Base-by-base conservation (phyloP, 2,888 invertebrate species). In the Parnassius smintheus region DNA sequence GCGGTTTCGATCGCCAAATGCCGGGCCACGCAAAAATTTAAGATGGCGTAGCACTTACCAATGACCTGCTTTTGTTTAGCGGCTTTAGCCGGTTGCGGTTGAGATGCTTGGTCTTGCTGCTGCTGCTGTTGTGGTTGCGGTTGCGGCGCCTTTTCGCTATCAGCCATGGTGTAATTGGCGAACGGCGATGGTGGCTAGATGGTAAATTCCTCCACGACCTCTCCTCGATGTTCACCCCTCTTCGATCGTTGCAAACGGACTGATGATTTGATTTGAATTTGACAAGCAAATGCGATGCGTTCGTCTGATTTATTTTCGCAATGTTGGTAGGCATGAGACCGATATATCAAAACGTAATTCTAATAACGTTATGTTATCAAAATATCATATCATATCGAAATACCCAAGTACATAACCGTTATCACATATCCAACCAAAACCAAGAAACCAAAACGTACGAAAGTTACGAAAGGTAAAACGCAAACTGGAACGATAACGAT, bases 101-200 rank as follows among this genome's bases (percentile, higher is more conserved):
- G 92, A 91, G 92, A 87, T 84, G 90, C 92, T 89, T 93, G 78
- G 93, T 94, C 93, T 92, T 94, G 94, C 90, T 95, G 81, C 76
- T 82, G 94, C 93, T 94, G 94, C 92, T 95, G 91, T 81, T 91
- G 91, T 78, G 88, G 91, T 88, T 93, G 93, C 93, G 94, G 89
- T 93, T 94, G 92, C 94, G 95, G 94, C 93, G 95, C 95, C 93
- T 95, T 95, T 93, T 96, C 97, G 94, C 97, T 95, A 96, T 98
- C 98, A 96, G 97, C 97, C 98, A 98, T 98, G 95, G 94, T 95
- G 95, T 94, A 94, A 93, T 94, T 94, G 93, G 94, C 93, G 94
- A 94, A 93, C 93, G 94, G 94, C 94, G 94, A 94, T 94, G 94
- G 94, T 94, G 93, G 91, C 89, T 90, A 92, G 92, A 92, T 93